phyloP scores from a whole-genome alignment of 2,888 invertebrate genomes.

The Thyatira batis region DNA sequence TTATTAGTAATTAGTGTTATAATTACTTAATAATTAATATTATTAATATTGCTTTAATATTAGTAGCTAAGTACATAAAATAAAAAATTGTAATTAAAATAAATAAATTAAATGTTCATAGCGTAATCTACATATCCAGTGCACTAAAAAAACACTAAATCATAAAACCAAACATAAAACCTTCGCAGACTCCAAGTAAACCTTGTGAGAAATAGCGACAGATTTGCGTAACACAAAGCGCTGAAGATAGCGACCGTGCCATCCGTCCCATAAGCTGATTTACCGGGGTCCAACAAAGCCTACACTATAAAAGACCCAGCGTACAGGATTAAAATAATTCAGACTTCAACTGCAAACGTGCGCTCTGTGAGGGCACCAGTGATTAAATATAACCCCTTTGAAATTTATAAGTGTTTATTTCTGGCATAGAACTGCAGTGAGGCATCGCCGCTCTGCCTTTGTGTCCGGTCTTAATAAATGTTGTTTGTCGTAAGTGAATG shows the following conservation, averaged over 20 bases:
- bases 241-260: constrained; percentile 60
- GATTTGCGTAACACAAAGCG: constrained; percentile 60
- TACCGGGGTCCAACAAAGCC: constrained; percentile 66
- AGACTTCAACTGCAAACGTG: constrained; percentile 66
- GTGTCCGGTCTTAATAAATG: constrained; percentile 64
- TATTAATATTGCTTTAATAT: too few species aligned
- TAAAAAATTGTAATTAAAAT: too few species aligned
- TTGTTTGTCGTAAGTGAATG: constrained; percentile 64
- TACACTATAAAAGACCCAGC: constrained; percentile 66
- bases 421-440: constrained; percentile 43
- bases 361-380: constrained; percentile 66
- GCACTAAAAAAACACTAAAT: background rate
- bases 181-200: background rate
- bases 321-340: constrained; percentile 71
- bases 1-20: too few species aligned
- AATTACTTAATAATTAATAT: too few species aligned
- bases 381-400: constrained; percentile 74
- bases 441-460: constrained; percentile 48
- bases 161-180: background rate
- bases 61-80: too few species aligned
- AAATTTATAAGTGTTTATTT: constrained; percentile 80
- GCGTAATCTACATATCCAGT: background rate
- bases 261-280: constrained; percentile 77
- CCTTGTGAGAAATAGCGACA: constrained; percentile 38
- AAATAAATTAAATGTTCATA: too few species aligned